Base-by-base conservation (phyloP, 2,113 vertebrate genomes). In the Castor canadensis region DNA sequence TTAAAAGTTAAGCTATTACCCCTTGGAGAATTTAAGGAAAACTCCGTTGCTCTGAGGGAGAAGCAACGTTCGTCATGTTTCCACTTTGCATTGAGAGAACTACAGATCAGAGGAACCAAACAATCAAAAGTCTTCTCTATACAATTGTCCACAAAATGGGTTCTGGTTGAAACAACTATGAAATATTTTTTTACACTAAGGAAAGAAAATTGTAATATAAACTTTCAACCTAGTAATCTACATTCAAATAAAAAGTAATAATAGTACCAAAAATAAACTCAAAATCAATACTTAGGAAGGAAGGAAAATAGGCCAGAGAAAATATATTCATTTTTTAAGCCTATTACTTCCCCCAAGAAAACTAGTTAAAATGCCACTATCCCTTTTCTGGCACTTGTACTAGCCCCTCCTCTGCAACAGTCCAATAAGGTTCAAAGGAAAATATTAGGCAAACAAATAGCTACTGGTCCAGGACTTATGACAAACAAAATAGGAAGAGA, bases 401-500 rank as follows among this genome's bases (percentile, higher is more conserved):
- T 19, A 38, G 22, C 1, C 8, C 10, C 91, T 56, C 10, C 58
- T 66, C n/a, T 52, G 5, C 5, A 67, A 38, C 30, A 77, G 28
- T 66, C 3, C 73, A 72, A 0, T 52, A 38, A 72, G 2, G 28
- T 58, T 94, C 17, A 89, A 73, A 12, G 6, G 3, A 86, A 60
- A 86, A 89, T 58, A 80, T 17, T 69, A 66, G n/a, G 11, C 11
- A 95, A 90, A 92, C 9, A 81, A 72, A 67, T 5, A 49, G 9
- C 6, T 67, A 72, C 22, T 43, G 13, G 28, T 40, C 15, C 6
- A 54, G n/a, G n/a, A 43, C 20, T 45, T 92, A 28, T 22, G 52
- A 94, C 30, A 93, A 91, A 60, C 9, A 85, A 95, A 89, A 75
- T 45, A 56, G 87, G 49, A 20, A 94, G 40, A 58, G 73, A 91